Conservation (phyloP, 2,797 vertebrate species). For the Cuniculus paca region DNA sequence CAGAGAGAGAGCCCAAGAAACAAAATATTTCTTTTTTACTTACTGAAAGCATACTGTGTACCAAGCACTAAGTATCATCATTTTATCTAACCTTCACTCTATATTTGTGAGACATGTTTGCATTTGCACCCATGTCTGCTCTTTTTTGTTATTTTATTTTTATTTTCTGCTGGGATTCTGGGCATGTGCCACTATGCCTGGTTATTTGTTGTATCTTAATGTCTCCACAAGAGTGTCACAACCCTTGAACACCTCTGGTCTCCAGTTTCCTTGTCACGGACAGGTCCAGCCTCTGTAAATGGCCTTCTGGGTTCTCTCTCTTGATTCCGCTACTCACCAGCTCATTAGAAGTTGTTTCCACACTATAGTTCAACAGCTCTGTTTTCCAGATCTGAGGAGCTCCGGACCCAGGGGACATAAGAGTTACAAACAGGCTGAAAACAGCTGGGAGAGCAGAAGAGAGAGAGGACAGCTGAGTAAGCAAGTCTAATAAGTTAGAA, state of each 20-base stretch:
- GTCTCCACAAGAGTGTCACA: neutral
- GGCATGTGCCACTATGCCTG: neutral
- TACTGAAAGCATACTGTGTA: neutral
- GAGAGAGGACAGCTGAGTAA: neutral
- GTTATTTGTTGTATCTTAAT: too few relatives aligned
- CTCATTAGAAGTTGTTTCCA: neutral
- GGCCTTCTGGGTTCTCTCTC: neutral
- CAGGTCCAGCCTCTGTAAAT: neutral
- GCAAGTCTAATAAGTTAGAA: neutral
- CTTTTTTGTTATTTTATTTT: neutral
- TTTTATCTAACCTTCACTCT: neutral
- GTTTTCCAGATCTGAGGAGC: constrained; percentile 10
- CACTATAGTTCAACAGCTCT: neutral
- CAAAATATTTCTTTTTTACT: neutral
- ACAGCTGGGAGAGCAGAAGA: neutral
- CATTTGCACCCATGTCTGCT: neutral
- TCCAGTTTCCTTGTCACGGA: neutral
- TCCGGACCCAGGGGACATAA: constrained; percentile 7
- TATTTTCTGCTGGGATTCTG: neutral
- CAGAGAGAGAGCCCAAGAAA: neutral
- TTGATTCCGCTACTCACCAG: neutral
- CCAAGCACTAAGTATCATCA: neutral
- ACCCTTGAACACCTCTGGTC: neutral
- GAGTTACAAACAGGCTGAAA: neutral
- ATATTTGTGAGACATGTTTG: neutral